These are phyloP conservation scores for Clarias gariepinus DNA, from an alignment of 2,113 vertebrate genomes.

Conservation along the genomic window DNA sequence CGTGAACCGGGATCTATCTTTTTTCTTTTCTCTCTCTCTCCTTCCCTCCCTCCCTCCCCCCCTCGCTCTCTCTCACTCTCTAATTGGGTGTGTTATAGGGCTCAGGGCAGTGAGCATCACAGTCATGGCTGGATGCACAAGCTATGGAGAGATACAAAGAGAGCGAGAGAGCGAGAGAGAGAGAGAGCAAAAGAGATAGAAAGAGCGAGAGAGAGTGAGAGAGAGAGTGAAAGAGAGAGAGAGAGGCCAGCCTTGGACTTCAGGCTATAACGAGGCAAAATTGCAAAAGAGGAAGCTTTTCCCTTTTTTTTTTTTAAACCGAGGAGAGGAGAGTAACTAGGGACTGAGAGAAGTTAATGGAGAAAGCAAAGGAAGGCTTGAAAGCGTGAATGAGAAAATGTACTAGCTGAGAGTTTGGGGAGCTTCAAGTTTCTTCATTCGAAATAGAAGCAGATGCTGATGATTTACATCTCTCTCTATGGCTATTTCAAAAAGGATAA, in stretches of 20 bases:
- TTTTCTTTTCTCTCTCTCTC: neutral
- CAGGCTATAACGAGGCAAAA: slow-evolving; percentile 48
- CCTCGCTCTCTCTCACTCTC: slow-evolving; percentile 35
- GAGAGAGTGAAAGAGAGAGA: slow-evolving; percentile 24
- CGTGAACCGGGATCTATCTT: slow-evolving; percentile 10
- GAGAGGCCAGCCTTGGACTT: slow-evolving; percentile 20
- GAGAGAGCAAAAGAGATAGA: slow-evolving; percentile 16
- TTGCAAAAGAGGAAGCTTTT: slow-evolving; percentile 37
- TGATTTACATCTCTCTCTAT: neutral
- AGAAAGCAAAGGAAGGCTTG: slow-evolving; percentile 17
- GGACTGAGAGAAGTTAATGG: slow-evolving; percentile 9
- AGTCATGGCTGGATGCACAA: slow-evolving; percentile 52
- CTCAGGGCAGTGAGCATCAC: slow-evolving; percentile 54
- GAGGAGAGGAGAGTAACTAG: slow-evolving; percentile 20
- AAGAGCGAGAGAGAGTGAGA: slow-evolving; percentile 16
- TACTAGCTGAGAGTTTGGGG: slow-evolving; percentile 15
- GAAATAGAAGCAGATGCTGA: neutral
- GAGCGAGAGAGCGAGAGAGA: slow-evolving; percentile 28
- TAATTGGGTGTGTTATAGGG: slow-evolving; percentile 55
- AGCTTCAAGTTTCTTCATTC: slow-evolving; percentile 17
- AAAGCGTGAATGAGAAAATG: slow-evolving; percentile 17
- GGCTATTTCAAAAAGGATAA: neutral
- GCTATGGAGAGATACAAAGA: slow-evolving; percentile 19
- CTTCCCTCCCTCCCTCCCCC: neutral
- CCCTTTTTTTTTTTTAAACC: slow-evolving; percentile 3